Evolutionary conservation across 1,140 invertebrate genomes (phyloP).

Genomic region (Ceratoteleas bidentatus): DNA sequence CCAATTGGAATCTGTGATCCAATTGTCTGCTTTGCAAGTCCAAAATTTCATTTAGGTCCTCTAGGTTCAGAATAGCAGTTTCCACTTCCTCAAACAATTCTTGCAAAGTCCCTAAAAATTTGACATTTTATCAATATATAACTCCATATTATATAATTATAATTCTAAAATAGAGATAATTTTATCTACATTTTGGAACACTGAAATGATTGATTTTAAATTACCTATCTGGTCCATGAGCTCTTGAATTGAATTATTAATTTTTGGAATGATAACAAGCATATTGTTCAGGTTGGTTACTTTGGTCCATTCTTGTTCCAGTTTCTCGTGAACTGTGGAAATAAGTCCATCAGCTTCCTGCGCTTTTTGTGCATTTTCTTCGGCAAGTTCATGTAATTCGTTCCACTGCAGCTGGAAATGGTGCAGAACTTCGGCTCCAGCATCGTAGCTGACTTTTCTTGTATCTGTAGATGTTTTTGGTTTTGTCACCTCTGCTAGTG

Average conservation of each 20-base stretch:
- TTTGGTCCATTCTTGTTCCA: conserved; percentile 82
- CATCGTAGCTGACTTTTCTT: conserved; percentile 81
- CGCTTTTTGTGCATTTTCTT: conserved; percentile 84
- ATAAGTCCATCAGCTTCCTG: conserved; percentile 83
- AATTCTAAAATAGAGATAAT: too few species aligned
- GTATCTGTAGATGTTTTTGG: conserved; percentile 68
- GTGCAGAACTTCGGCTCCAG: conserved; percentile 83
- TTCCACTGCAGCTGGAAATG: conserved; percentile 86
- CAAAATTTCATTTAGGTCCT: conserved; percentile 85
- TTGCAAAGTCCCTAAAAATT: conserved; percentile 82
- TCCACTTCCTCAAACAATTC: conserved; percentile 85
- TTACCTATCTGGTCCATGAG: conserved; percentile 83
- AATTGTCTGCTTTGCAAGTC: conserved; percentile 84
- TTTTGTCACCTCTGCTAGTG: conserved; percentile 71
- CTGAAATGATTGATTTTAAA: background rate
- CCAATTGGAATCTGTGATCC: conserved; percentile 85
- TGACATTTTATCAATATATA: background rate
- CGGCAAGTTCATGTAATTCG: conserved; percentile 84
- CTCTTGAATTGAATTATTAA: conserved; percentile 83
- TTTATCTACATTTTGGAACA: too few species aligned
- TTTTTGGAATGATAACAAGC: conserved; percentile 83
- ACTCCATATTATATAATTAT: too few species aligned
- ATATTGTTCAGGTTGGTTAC: conserved; percentile 81
- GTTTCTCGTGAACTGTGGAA: conserved; percentile 81
- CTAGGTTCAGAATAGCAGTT: conserved; percentile 83